Evolutionary conservation across 2,797 vertebrate genomes (phyloP), one percentile per base, ranked within the genome.

Genomic region (Percopsis omiscomaycus): DNA sequence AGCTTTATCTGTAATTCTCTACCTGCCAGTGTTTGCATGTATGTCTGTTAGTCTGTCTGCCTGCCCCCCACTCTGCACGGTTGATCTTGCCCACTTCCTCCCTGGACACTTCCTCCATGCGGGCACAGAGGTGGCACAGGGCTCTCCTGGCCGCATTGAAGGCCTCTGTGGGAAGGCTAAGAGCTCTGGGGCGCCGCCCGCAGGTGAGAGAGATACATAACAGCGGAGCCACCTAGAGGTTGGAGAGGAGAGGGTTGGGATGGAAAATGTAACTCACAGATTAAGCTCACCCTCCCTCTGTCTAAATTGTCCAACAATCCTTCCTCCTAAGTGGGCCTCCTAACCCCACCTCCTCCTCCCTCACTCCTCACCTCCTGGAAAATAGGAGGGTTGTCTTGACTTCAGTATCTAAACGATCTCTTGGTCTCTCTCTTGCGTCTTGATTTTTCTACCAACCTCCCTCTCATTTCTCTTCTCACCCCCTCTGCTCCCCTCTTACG

Each of bases 41-140:
- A 4, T 47, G 9, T 15, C 5, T 3, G 44, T 68, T 14, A 4
- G 28, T 22, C 55, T 57, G 32, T 8, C 22, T n/a, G 22, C 22
- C 14, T 56, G 44, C 16, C 3, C 28, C 55, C 22, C 49, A 70
- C 89, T 85, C 87, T 69, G 79, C 64, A 0, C 69, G 73, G 64
- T 71, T 79, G 66, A 91, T 82, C 48, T 82, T 86, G 71, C 90
- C 85, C 59, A 87, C 76, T 57, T 90, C 86, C 79, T 91, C 90
- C 60, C 79, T 47, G 78, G 86, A 89, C 46, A 88, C 72, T 51
- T 91, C 88, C 68, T 90, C 88, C 70, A 89, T 64, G 14, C 74
- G 80, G 60, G 80, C 78, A 62, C 89, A 83, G 51, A 91, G 74
- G 69, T 73, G 84, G 15, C 80, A 72, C 63, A 91, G 79, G 0